A percentile compares a stretch with the other conserved stretches of the same genome.
Conservation (phyloP, 2,797 vertebrate species). For the Loriculus beryllinus region DNA sequence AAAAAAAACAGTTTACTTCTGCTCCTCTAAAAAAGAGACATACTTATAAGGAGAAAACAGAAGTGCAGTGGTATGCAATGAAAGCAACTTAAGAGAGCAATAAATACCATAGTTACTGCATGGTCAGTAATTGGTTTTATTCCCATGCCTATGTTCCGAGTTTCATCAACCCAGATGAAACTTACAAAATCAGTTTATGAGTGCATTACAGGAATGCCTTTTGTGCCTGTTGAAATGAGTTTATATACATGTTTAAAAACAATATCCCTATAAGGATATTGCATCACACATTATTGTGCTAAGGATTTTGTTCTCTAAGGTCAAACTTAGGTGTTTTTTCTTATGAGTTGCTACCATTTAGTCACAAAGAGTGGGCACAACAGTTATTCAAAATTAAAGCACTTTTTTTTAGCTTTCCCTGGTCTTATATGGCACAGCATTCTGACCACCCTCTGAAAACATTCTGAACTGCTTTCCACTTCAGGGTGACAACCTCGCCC, state of each 20-base stretch:
- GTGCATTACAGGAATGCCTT: not conserved
- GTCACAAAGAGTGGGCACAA: not conserved
- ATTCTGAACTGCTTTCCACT: not conserved
- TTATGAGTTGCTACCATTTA: not conserved
- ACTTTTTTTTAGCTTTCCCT: not conserved
- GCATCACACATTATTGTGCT: not conserved
- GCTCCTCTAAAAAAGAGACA: not conserved
- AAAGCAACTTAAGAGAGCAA: not conserved
- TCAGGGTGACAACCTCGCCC: not conserved
- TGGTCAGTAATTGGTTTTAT: not conserved
- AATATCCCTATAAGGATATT: not conserved
- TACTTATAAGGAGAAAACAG: not conserved
- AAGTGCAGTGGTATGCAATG: not conserved
- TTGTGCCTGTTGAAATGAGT: not conserved
- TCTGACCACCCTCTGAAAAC: not conserved
- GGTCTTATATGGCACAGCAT: not conserved
- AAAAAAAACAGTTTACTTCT: conserved; percentile 10
- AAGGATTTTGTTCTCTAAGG: not conserved
- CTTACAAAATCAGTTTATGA: not conserved
- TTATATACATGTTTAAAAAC: not conserved
- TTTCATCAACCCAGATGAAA: not conserved
- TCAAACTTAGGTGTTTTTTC: not conserved
- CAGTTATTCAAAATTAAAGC: not conserved
- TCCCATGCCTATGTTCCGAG: not conserved
- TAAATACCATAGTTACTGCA: not conserved